Base-by-base conservation (phyloP, 2,113 vertebrate species). In the Heloderma charlesbogerti region DNA sequence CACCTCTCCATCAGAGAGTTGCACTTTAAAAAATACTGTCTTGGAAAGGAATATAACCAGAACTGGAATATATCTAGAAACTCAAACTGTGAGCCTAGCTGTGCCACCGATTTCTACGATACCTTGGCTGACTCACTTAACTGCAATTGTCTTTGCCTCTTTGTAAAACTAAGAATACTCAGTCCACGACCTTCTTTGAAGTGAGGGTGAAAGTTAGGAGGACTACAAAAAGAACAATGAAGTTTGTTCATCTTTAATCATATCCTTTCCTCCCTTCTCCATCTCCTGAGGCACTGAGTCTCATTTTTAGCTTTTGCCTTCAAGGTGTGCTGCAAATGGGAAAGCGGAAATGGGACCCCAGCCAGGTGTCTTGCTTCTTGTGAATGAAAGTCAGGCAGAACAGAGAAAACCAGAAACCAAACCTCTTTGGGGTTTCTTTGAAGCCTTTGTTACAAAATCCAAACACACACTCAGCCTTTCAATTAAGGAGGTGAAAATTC, bases 361-460 rank as follows among this genome's bases (percentile, higher is more conserved):
- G 34, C 43, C 78, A 48, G 45, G 13, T 80, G 37, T 43, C 43
- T 81, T 15, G 5, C 43, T 69, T 66, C 57, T 78, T 79, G 5
- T 20, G 77, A 27, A 80, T n/a, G 29, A 48, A 43, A 27, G 18
- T 43, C 1, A 13, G 25, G 34, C 45, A 81, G 37, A 37, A 51
- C 15, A 13, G 67, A 71, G 63, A 40, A 31, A 43, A 22, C n/a
- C 60, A 80, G 84, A 57, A 63, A 37, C 9, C 18, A 27, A 27
- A 66, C 6, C 63, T 54, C 63, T 48, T 57, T n/a, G 40, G 66
- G 20, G 51, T 40, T 80, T 80, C 45, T 80, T 86, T 4, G n/a
- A 34, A 80, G 63, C 60, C 63, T 86, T 80, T 90, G 75, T 86
- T 86, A 86, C 89, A 69, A 37, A 67, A 43, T 6, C 8, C 18